Evolutionary conservation across 2,797 vertebrate genomes (phyloP).

Genomic region (Cyprinella venusta): DNA sequence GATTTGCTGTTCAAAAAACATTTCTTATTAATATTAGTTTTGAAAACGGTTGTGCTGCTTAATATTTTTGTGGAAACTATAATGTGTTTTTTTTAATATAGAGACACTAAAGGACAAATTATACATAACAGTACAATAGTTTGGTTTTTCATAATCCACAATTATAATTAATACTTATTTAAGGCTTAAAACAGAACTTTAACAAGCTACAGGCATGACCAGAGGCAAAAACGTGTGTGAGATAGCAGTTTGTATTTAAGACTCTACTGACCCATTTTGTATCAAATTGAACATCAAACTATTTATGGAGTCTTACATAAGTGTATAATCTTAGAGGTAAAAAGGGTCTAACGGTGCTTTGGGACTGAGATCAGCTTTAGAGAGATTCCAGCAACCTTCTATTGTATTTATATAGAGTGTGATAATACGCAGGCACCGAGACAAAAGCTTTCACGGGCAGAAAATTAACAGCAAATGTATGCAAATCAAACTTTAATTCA

Average conservation of each 20-base stretch:
- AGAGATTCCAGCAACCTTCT: slow-evolving; percentile 3
- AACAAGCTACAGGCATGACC: not conserved
- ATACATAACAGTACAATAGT: not conserved
- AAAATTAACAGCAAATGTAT: slow-evolving; percentile 28
- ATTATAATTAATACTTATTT: not conserved
- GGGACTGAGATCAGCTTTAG: slow-evolving; percentile 1
- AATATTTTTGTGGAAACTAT: not conserved
- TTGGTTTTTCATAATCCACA: not conserved
- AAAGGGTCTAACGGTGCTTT: slow-evolving; percentile 29
- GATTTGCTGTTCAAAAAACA: not conserved
- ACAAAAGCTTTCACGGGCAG: slow-evolving; percentile 10
- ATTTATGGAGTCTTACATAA: slow-evolving; percentile 56
- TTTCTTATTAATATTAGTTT: not conserved
- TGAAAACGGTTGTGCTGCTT: not conserved
- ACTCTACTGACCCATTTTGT: slow-evolving; percentile 68
- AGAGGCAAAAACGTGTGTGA: not conserved
- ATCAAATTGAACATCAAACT: slow-evolving; percentile 46
- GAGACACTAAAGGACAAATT: not conserved
- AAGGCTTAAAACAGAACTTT: not conserved
- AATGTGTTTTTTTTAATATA: not conserved
- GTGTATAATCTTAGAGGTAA: slow-evolving; percentile 46
- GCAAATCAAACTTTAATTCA: slow-evolving; percentile 36
- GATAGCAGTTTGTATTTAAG: slow-evolving; percentile 45
- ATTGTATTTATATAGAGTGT: not conserved
- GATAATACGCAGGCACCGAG: not conserved